Evolutionary conservation across 2,113 vertebrate species (phyloP).

Genomic region (Mohoua ochrocephala): DNA sequence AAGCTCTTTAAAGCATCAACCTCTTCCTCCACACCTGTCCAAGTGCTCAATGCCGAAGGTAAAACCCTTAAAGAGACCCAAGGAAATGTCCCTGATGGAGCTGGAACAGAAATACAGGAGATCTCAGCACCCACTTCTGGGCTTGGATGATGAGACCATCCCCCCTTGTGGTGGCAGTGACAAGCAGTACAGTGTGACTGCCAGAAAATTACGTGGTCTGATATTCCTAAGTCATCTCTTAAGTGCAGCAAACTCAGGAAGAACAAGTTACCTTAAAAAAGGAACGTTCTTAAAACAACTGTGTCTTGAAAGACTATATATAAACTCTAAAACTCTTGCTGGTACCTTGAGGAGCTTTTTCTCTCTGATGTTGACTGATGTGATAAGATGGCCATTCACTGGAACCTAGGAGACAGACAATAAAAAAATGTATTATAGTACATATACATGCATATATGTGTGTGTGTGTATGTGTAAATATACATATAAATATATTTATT

Average conservation of each 20-base stretch:
- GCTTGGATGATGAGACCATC: background rate
- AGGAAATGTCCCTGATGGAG: background rate
- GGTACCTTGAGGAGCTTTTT: conserved; percentile 54
- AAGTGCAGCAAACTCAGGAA: background rate
- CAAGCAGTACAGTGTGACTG: background rate
- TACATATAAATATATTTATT: background rate
- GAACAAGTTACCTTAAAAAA: background rate
- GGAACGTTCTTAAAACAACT: background rate
- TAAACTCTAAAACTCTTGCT: background rate
- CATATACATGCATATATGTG: background rate
- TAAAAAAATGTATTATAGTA: background rate
- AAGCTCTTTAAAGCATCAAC: background rate
- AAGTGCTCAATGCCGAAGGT: background rate
- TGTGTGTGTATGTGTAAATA: background rate
- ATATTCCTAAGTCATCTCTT: background rate
- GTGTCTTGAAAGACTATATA: background rate
- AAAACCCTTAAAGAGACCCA: background rate
- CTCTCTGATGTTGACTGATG: conserved; percentile 2
- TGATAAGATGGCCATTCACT: conserved; percentile 16
- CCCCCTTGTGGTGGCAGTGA: background rate
- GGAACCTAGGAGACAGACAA: background rate
- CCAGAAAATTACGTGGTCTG: background rate
- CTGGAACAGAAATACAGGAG: background rate
- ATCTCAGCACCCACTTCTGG: background rate
- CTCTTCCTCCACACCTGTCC: background rate